Percentiles rank a stretch among this genome's conserved stretches.
Evolutionary conservation across 2,888 invertebrate species (phyloP).

Genomic region (Meghimatium bilineatum): DNA sequence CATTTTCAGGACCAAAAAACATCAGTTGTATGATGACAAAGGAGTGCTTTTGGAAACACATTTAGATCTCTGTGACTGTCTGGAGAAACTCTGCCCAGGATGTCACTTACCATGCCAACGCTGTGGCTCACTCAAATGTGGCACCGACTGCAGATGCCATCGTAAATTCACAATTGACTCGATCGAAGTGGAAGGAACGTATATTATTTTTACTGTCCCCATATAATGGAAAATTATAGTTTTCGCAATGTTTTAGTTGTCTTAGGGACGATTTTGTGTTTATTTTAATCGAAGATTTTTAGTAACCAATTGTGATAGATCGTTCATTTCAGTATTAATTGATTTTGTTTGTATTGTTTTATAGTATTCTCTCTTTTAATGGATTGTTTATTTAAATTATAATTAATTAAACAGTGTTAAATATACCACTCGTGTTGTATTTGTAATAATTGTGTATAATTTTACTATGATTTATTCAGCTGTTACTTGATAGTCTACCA

Average conservation of each 20-base stretch:
- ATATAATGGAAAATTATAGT: not conserved
- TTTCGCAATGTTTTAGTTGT: not conserved
- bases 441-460: not conserved
- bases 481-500: too few relatives aligned
- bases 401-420: not conserved
- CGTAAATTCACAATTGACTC: conserved; percentile 71
- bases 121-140: conserved; percentile 75
- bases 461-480: too few relatives aligned
- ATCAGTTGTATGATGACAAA: conserved; percentile 73
- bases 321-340: too few relatives aligned
- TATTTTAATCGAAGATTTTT: not conserved
- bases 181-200: conserved; percentile 73
- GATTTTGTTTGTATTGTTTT: too few relatives aligned
- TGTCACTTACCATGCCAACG: conserved; percentile 85
- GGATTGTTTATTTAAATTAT: not conserved
- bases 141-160: conserved; percentile 73
- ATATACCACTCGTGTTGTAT: not conserved
- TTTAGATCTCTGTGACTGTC: conserved; percentile 89
- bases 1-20: conserved; percentile 65
- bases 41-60: conserved; percentile 77
- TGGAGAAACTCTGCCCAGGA: conserved; percentile 86
- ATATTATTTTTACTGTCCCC: conserved; percentile 10
- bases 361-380: not conserved
- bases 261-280: not conserved
- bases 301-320: not conserved